Conservation (phyloP, 2,888 invertebrate species). For the Dendrolimus pini region DNA sequence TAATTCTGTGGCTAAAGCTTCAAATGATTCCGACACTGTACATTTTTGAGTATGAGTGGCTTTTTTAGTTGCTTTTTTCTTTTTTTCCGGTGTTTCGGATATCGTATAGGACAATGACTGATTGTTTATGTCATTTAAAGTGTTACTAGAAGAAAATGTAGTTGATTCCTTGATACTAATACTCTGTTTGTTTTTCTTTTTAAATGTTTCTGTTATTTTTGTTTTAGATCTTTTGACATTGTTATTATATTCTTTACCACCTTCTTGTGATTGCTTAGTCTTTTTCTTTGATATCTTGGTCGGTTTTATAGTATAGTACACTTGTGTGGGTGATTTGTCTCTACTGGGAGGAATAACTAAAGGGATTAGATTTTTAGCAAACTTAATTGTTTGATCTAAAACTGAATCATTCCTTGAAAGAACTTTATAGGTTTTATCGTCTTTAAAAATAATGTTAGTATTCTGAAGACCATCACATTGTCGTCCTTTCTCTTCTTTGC, state of each 20-base stretch:
- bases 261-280: conserved; percentile 18
- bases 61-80: conserved; percentile 27
- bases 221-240: conserved; percentile 26
- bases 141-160: conserved; percentile 42
- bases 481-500: conserved; percentile 32
- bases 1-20: conserved; percentile 48
- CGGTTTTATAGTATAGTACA: conserved; percentile 51
- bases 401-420: conserved; percentile 30
- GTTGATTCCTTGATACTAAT: conserved; percentile 34
- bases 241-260: conserved; percentile 5
- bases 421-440: conserved; percentile 18
- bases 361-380: conserved; percentile 54
- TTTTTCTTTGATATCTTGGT: conserved; percentile 33
- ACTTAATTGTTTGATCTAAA: conserved; percentile 50
- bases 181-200: conserved; percentile 33
- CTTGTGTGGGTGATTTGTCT: conserved; percentile 31
- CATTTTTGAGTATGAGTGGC: conserved; percentile 23
- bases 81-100: conserved; percentile 50
- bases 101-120: conserved; percentile 48
- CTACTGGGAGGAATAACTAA: conserved; percentile 45
- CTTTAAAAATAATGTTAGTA: conserved; percentile 12
- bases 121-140: conserved; percentile 54
- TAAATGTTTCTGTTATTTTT: conserved; percentile 25
- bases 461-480: conserved; percentile 27
- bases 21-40: conserved; percentile 48